Conservation (phyloP, 2,113 vertebrate genomes). For the Poicephalus meyeri region DNA sequence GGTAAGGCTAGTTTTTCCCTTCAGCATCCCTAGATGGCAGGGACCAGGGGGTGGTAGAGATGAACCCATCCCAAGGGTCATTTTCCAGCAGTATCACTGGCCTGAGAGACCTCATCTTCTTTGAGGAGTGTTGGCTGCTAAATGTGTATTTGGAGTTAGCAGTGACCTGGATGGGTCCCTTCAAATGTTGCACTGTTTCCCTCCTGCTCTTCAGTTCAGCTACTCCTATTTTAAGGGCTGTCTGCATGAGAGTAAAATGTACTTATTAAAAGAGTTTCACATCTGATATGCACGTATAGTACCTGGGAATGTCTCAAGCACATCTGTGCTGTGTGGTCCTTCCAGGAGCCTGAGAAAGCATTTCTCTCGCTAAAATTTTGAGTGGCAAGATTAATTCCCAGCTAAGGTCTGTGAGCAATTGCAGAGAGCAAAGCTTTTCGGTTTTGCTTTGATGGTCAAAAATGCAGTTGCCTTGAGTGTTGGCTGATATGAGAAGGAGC, state of each 20-base stretch:
- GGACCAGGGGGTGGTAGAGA: background rate
- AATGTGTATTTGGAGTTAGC: background rate
- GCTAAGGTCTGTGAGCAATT: background rate
- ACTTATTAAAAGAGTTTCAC: background rate
- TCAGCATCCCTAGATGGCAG: background rate
- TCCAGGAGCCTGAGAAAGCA: background rate
- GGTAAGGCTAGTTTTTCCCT: background rate
- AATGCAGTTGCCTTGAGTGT: constrained; percentile 23
- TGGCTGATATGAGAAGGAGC: background rate
- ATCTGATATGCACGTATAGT: background rate
- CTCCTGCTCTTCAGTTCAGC: background rate
- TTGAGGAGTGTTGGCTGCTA: background rate
- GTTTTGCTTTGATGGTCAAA: constrained; percentile 48
- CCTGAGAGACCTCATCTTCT: background rate
- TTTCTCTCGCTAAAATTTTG: background rate
- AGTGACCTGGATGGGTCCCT: background rate
- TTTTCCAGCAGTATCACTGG: background rate
- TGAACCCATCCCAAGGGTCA: background rate
- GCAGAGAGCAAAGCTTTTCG: background rate
- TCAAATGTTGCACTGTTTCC: accelerated
- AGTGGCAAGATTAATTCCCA: background rate
- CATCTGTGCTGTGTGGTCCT: background rate
- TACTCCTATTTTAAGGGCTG: background rate
- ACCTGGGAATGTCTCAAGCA: background rate
- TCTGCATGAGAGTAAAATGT: background rate